A percentile compares a stretch with the other conserved stretches of the same genome.
Conservation (phyloP, 1,140 invertebrate genomes). For the Leptopilina boulardi region DNA sequence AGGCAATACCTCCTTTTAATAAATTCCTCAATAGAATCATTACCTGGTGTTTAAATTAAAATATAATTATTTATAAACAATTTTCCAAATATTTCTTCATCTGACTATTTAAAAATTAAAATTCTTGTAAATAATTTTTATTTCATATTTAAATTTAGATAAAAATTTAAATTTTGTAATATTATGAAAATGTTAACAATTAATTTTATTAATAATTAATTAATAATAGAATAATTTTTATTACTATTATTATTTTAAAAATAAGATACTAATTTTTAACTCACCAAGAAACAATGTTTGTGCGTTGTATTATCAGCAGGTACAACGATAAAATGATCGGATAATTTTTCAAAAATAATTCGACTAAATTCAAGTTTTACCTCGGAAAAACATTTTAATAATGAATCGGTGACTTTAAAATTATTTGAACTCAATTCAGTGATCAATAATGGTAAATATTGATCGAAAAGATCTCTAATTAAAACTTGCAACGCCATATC, state of each 20-base stretch:
- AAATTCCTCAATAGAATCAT: slow-evolving; percentile 66
- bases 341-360: slow-evolving; percentile 64
- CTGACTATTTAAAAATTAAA: too few relatives aligned
- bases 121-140: too few relatives aligned
- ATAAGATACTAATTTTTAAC: slow-evolving; percentile 29
- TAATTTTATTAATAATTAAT: too few relatives aligned
- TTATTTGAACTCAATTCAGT: slow-evolving; percentile 48
- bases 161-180: too few relatives aligned
- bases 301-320: slow-evolving; percentile 63
- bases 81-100: neutral
- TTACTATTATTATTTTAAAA: too few relatives aligned
- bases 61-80: neutral
- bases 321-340: slow-evolving; percentile 62
- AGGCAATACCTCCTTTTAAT: slow-evolving; percentile 57
- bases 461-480: slow-evolving; percentile 67
- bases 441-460: slow-evolving; percentile 68
- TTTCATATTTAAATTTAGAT: too few relatives aligned
- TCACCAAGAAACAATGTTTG: slow-evolving; percentile 68
- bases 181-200: too few relatives aligned
- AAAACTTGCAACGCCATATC: slow-evolving; percentile 66
- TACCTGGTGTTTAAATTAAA: slow-evolving; percentile 64
- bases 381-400: slow-evolving; percentile 67
- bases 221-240: too few relatives aligned
- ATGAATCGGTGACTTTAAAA: slow-evolving; percentile 61
- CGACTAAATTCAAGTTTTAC: slow-evolving; percentile 58